These are phyloP conservation scores for Tachina fera DNA, from an alignment of 2,888 invertebrate genomes.

Conservation along the genomic window DNA sequence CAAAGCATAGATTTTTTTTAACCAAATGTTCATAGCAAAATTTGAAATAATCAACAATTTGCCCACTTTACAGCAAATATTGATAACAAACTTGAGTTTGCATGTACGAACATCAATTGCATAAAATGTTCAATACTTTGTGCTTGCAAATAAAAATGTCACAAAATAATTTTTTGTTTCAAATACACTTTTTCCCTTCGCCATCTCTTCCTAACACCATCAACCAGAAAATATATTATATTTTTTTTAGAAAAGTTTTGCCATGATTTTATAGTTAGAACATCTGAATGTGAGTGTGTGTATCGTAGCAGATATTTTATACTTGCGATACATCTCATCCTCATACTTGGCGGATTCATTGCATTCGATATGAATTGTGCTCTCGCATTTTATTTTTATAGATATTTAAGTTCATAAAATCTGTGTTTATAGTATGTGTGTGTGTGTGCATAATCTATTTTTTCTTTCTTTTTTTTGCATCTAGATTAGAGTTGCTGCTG, in stretches of 20 bases:
- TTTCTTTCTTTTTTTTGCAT: not conserved
- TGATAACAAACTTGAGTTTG: not conserved
- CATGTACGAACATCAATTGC: not conserved
- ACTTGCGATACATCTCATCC: conserved; percentile 1
- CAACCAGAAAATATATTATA: not conserved
- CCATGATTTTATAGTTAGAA: conserved; percentile 39
- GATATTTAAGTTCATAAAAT: conserved; percentile 2
- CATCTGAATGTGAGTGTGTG: not conserved
- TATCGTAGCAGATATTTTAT: not conserved
- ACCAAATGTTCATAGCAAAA: not conserved
- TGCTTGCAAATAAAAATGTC: conserved; percentile 30
- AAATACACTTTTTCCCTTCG: not conserved
- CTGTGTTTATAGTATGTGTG: not conserved
- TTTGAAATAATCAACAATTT: conserved; percentile 15
- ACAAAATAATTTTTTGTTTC: conserved; percentile 40
- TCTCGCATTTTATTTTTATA: not conserved
- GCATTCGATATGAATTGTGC: conserved; percentile 16
- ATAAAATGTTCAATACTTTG: conserved; percentile 16
- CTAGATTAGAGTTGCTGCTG: conserved; percentile 36
- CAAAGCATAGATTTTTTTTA: no score
- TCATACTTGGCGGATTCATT: not conserved
- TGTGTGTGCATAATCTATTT: not conserved
- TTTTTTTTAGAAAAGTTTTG: conserved; percentile 26
- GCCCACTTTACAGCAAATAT: conserved; percentile 3
- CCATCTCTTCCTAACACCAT: not conserved